Evolutionary conservation across 2,888 invertebrate species (phyloP).

Genomic region (Drosophila paranaensis): DNA sequence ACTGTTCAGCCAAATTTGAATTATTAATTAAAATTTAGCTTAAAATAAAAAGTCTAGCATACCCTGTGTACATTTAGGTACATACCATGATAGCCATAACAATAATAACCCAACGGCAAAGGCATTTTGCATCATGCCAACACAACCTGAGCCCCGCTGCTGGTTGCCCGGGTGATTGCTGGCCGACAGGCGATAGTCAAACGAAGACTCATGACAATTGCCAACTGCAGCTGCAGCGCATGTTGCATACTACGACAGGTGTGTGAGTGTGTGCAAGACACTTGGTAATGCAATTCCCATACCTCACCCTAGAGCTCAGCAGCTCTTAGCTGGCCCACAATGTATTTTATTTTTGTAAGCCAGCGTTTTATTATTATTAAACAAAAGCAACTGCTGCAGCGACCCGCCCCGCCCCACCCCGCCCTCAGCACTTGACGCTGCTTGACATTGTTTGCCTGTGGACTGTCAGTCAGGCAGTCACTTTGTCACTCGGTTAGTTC

Average conservation of each 20-base stretch:
- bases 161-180: slow-evolving; percentile 69
- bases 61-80: background rate
- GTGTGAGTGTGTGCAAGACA: slow-evolving; percentile 26
- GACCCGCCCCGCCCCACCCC: background rate
- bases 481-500: slow-evolving; percentile 54
- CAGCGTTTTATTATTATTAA: slow-evolving; percentile 68
- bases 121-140: slow-evolving; percentile 45
- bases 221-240: slow-evolving; percentile 29
- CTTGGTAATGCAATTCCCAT: slow-evolving; percentile 61
- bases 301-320: background rate
- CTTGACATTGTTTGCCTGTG: slow-evolving; percentile 66
- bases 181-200: slow-evolving; percentile 58
- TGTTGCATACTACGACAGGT: slow-evolving; percentile 4
- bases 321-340: slow-evolving; percentile 18
- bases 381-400: slow-evolving; percentile 47
- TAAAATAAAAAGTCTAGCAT: slow-evolving; percentile 1
- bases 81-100: slow-evolving; percentile 31
- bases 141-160: slow-evolving; percentile 14
- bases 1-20: background rate
- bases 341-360: slow-evolving; percentile 41
- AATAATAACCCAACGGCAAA: slow-evolving; percentile 53
- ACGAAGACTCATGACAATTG: slow-evolving; percentile 65
- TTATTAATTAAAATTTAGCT: background rate
- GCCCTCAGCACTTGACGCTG: slow-evolving; percentile 11
- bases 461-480: slow-evolving; percentile 64